Evolutionary conservation across 2,797 vertebrate genomes (phyloP).

Genomic region (Antrozous pallidus): DNA sequence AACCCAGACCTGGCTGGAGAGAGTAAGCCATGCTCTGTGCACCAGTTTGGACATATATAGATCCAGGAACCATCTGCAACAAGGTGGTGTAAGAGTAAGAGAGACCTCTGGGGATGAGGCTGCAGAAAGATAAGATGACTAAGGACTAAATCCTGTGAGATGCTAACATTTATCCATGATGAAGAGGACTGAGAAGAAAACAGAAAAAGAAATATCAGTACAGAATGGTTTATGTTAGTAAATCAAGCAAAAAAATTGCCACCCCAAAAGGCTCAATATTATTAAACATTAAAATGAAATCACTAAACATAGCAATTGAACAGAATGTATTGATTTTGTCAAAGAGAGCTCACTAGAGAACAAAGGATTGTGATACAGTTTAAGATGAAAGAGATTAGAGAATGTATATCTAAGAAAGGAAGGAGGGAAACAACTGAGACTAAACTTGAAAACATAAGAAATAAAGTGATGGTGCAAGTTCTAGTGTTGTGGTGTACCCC

Average conservation of each 20-base stretch:
- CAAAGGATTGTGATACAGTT: background rate
- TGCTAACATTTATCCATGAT: background rate
- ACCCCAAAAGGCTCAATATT: background rate
- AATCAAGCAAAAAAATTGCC: background rate
- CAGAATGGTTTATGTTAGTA: background rate
- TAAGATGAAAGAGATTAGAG: background rate
- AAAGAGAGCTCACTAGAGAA: background rate
- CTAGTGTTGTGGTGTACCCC: too few species aligned
- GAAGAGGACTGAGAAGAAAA: background rate
- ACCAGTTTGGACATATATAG: background rate
- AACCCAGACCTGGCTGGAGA: background rate
- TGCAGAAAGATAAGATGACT: background rate
- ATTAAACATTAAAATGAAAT: background rate
- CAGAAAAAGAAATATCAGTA: background rate
- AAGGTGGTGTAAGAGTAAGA: background rate
- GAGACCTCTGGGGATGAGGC: background rate
- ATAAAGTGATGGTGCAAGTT: background rate
- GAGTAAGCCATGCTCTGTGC: background rate
- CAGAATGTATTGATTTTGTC: background rate
- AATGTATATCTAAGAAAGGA: background rate
- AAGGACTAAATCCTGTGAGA: background rate
- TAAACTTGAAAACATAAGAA: constrained; percentile 14
- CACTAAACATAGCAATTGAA: background rate
- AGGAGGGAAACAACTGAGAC: background rate
- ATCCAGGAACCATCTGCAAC: background rate